phyloP scores from a whole-genome alignment of 2,113 vertebrate genomes.

The Peromyscus maniculatus region DNA sequence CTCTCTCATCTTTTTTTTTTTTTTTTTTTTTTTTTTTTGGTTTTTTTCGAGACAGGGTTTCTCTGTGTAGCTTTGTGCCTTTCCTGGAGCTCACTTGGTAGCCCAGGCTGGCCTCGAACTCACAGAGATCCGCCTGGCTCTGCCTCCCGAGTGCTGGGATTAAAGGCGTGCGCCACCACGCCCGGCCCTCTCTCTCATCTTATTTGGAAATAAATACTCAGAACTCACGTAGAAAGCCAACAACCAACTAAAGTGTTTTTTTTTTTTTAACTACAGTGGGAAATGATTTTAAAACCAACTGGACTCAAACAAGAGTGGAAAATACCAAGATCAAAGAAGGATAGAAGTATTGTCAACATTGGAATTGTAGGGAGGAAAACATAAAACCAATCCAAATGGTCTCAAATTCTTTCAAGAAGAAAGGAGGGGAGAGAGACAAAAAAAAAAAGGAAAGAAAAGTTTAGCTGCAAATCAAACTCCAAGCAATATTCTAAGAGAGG shows the following conservation, averaged over 20 bases:
- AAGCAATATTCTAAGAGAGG: background rate
- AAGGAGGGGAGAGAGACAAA: background rate
- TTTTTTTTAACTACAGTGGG: slow-evolving; percentile 27
- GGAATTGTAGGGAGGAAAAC: slow-evolving; percentile 31
- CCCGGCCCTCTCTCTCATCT: slow-evolving; percentile 1
- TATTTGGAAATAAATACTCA: slow-evolving; percentile 50
- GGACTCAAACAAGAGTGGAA: slow-evolving; percentile 49
- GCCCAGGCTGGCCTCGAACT: too few species aligned
- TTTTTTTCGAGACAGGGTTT: too few species aligned
- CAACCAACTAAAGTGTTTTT: slow-evolving; percentile 15
- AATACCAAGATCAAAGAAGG: slow-evolving; percentile 52
- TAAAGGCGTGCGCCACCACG: too few species aligned
- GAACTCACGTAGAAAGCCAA: slow-evolving; percentile 12
- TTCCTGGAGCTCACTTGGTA: too few species aligned
- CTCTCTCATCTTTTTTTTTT: slow-evolving; percentile 26
- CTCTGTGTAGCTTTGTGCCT: too few species aligned
- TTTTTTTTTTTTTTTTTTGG: too few species aligned
- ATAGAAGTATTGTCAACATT: slow-evolving; percentile 36
- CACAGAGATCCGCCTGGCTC: too few species aligned
- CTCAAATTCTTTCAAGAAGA: background rate
- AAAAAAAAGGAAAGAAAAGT: background rate
- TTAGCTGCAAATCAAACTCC: background rate
- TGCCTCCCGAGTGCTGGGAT: too few species aligned
- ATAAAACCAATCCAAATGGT: slow-evolving; percentile 51
- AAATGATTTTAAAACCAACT: slow-evolving; percentile 60